Evolutionary conservation across 2,797 vertebrate species (phyloP), one percentile per base, ranked within the genome.

Genomic region (Peromyscus attwateri): DNA sequence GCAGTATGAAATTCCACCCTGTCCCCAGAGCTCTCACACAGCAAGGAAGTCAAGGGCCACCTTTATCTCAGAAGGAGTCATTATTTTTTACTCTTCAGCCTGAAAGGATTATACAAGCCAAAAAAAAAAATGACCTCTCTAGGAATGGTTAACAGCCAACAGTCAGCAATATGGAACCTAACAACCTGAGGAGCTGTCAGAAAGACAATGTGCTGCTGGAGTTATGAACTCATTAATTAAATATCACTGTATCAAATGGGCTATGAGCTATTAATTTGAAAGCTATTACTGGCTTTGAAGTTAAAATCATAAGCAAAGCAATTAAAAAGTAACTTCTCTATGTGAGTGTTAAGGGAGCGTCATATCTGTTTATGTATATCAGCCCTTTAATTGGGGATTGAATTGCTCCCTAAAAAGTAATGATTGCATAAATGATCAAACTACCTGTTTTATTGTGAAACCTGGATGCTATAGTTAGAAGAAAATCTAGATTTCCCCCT

Each of bases 161-260:
- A 90, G 73, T 80, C 88, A 97, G 96, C 95, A 77, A 64, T 89
- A 91, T 46, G 77, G 96, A 96, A 94, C 71, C 96, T 37, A 95
- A 80, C 92, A 97, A 98, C 89, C 96, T 93, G 87, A 96, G 87
- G 81, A 92, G 52, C 96, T 96, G 84, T 88, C 94, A 97, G 96
- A 95, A 97, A 97, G 71, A 94, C 66, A 96, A 96, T 37, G 79
- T 60, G 29, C 96, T 75, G 12, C 97, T 97, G 92, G 96, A 98
- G 89, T 97, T 98, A 97, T 93, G 97, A 75, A 94, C 88, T 97
- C 96, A 98, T 98, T 98, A 98, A 98, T 98, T 98, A 98, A 98
- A 98, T 98, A 98, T 98, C 97, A 98, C 88, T 92, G 92, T 94
- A 98, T 98, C 97, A 98, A 98, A 97, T 4, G 7, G 97, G 92